These are phyloP conservation scores for Galaxias olidus DNA, from an alignment of 2,797 vertebrate species.

Conservation along the genomic window DNA sequence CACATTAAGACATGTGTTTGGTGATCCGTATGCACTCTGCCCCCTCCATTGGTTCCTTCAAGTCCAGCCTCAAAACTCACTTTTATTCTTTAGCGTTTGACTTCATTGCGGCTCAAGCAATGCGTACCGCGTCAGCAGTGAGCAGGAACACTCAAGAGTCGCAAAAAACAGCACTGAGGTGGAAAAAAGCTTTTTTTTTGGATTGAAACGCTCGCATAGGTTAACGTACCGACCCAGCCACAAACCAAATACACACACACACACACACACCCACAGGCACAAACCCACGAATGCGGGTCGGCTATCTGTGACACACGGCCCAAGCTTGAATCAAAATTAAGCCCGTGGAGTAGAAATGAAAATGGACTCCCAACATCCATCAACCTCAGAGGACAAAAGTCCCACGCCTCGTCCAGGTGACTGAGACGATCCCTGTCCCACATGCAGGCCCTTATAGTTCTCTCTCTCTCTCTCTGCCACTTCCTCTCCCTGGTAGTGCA, in stretches of 20 bases:
- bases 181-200: neutral
- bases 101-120: too few relatives aligned
- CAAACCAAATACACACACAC: slow-evolving; percentile 10
- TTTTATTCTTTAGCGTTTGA: neutral
- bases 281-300: neutral
- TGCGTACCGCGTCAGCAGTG: too few relatives aligned
- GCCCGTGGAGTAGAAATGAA: slow-evolving; percentile 1
- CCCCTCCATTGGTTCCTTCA: neutral
- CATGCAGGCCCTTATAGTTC: too few relatives aligned
- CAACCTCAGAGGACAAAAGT: slow-evolving; percentile 13
- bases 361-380: slow-evolving; percentile 19
- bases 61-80: neutral
- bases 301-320: neutral
- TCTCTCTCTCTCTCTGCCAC: too few relatives aligned
- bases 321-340: neutral
- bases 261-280: slow-evolving; percentile 23
- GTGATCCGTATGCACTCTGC: too few relatives aligned
- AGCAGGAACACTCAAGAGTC: too few relatives aligned
- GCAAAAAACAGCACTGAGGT: too few relatives aligned
- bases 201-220: slow-evolving; percentile 2
- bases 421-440: slow-evolving; percentile 17
- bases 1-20: neutral
- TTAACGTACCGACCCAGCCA: slow-evolving; percentile 12
- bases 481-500: slow-evolving; percentile 20
- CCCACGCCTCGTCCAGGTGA: slow-evolving; percentile 15